Evolutionary conservation across 1,140 invertebrate genomes (phyloP), one percentile per base, ranked within the genome.

Genomic region (Choristoneura fumiferana): DNA sequence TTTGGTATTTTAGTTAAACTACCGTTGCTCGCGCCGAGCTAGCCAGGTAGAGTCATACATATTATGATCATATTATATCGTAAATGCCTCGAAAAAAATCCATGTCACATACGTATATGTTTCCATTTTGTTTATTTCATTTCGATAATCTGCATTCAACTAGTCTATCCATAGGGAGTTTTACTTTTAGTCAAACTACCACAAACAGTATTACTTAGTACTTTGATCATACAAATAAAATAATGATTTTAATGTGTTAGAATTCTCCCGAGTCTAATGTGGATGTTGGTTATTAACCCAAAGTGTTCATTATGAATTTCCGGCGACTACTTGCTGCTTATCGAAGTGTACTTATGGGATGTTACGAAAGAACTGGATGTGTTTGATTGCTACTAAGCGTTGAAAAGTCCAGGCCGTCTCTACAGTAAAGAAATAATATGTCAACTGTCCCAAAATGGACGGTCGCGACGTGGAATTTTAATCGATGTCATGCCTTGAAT

Each of bases 241-340:
- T 65, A 62, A 58, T 39, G 53, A 64, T 18, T 69, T 65, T 65
- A 73, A n/a, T n/a, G 68, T 72, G 62, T 68, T 72, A 67, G 59
- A 64, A 62, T 73, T 71, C 66, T 75, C 67, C 68, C 60, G 64
- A 60, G 43, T 54, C 57, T 58, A 60, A 57, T 63, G 56, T 65
- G 40, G 65, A 60, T 72, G 74, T 63, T 73, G 72, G 80, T 76
- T 75, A 71, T 83, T 81, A 81, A 76, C 75, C 71, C 58, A 65
- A 67, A 65, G 49, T 54, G 65, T 74, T 78, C 76, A 82, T 83
- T 83, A 78, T 55, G 54, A 60, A 61, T 67, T 71, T 85, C 78
- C 82, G 72, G 64, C 61, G 67, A 76, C 69, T 69, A 75, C 78
- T 77, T 70, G 56, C 69, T 79, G 70, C 71, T 60, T 73, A 78